Percentiles rank a stretch among this genome's conserved stretches.
Evolutionary conservation across 2,113 vertebrate species (phyloP).

Genomic region (Grallaria varia): DNA sequence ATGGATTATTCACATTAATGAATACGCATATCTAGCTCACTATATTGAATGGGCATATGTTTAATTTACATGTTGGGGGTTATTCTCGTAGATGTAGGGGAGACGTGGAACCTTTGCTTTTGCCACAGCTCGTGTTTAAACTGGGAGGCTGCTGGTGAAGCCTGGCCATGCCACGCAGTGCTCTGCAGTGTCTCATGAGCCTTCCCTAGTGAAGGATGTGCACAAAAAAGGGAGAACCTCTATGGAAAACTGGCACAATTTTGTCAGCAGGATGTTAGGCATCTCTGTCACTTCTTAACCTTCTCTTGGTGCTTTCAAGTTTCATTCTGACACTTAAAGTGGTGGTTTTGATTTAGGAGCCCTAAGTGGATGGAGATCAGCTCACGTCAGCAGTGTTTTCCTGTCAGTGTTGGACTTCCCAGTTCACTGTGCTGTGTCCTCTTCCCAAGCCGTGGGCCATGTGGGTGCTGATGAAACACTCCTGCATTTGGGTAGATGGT

Average conservation of each 20-base stretch:
- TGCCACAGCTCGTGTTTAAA: accelerated
- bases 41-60: background rate
- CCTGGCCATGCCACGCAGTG: accelerated
- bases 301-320: background rate
- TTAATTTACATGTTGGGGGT: background rate
- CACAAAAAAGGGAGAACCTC: background rate
- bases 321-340: background rate
- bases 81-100: background rate
- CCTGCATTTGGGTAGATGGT: background rate
- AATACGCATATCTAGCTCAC: background rate
- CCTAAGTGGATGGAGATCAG: background rate
- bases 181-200: background rate
- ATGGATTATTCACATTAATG: slow-evolving; percentile 20
- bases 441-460: accelerated
- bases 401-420: accelerated
- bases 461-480: background rate
- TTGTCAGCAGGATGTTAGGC: accelerated
- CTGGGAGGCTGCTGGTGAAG: background rate
- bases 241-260: background rate
- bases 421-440: accelerated
- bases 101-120: background rate
- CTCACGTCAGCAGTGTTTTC: background rate
- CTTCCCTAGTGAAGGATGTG: background rate
- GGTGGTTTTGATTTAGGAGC: background rate
- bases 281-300: background rate